Evolutionary conservation across 2,888 invertebrate species (phyloP).

Genomic region (Drosophila niveifrons): DNA sequence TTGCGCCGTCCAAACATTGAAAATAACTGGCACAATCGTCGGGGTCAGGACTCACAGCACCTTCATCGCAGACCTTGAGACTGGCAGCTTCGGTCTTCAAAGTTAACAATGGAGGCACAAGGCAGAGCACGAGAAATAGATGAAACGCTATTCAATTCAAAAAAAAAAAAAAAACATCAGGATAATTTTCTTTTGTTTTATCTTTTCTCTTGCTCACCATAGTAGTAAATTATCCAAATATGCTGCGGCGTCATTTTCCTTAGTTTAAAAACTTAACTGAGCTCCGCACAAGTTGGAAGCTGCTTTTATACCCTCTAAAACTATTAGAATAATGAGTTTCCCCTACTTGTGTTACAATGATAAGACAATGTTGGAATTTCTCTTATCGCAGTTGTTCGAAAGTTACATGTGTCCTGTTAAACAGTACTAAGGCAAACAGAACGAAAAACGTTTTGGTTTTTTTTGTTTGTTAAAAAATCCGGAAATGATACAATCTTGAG

Average conservation of each 20-base stretch:
- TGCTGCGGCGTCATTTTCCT: constrained; percentile 35
- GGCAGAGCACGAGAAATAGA: constrained; percentile 10
- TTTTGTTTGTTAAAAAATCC: neutral
- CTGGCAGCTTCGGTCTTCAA: neutral
- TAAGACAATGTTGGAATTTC: constrained; percentile 14
- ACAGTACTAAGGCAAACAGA: neutral
- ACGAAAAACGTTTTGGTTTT: neutral
- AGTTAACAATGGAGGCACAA: neutral
- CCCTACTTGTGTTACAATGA: constrained; percentile 2
- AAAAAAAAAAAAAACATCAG: neutral
- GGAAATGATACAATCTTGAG: constrained; percentile 14
- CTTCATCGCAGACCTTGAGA: constrained; percentile 37
- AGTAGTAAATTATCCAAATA: constrained; percentile 13
- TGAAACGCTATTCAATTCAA: constrained; percentile 29
- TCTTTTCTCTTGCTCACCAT: constrained; percentile 39
- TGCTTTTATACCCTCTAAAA: constrained; percentile 50
- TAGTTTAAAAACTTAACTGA: constrained; percentile 23
- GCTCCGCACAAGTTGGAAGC: neutral
- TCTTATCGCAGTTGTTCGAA: constrained; percentile 17
- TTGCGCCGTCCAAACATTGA: constrained; percentile 41
- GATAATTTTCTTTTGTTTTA: neutral
- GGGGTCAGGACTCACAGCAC: constrained; percentile 15
- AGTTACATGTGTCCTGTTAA: constrained; percentile 26
- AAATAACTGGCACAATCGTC: constrained; percentile 36
- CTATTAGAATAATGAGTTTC: constrained; percentile 44